Conservation (phyloP, 2,888 invertebrate genomes). For the Cylloceria caligata region DNA sequence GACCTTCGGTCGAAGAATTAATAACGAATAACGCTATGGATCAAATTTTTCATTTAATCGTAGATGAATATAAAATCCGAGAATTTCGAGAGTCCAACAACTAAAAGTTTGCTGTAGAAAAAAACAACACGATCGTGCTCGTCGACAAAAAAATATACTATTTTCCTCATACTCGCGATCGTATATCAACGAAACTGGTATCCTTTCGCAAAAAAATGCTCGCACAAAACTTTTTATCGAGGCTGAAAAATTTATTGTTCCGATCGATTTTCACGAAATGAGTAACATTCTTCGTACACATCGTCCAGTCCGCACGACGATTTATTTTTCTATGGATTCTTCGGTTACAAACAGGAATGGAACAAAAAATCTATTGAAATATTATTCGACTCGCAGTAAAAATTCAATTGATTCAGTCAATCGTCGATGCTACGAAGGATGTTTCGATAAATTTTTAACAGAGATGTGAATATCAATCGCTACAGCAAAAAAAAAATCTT, state of each 20-base stretch:
- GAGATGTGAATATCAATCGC: background rate
- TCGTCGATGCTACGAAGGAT: background rate
- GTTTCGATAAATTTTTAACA: background rate
- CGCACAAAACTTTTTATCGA: conserved; percentile 13
- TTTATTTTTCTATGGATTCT: conserved; percentile 13
- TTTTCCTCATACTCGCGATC: background rate
- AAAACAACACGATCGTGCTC: background rate
- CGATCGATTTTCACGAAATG: conserved; percentile 15
- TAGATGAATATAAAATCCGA: background rate
- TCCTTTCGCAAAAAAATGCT: conserved; percentile 14
- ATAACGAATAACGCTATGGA: background rate
- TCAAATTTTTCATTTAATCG: background rate
- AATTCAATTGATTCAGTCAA: conserved; percentile 3
- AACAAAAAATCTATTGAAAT: conserved; percentile 12
- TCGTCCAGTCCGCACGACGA: conserved; percentile 1
- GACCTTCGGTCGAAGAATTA: background rate
- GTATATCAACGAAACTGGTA: conserved; percentile 31
- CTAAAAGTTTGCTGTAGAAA: background rate
- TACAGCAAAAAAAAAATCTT: background rate
- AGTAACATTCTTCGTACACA: conserved; percentile 11
- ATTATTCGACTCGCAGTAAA: conserved; percentile 23
- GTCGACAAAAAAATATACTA: background rate
- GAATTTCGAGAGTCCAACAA: background rate
- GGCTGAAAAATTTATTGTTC: conserved; percentile 21
- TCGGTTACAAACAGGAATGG: background rate